A percentile compares a stretch with the other conserved stretches of the same genome.
Evolutionary conservation across 2,888 invertebrate species (phyloP).

Genomic region (Isotomurus palustris): DNA sequence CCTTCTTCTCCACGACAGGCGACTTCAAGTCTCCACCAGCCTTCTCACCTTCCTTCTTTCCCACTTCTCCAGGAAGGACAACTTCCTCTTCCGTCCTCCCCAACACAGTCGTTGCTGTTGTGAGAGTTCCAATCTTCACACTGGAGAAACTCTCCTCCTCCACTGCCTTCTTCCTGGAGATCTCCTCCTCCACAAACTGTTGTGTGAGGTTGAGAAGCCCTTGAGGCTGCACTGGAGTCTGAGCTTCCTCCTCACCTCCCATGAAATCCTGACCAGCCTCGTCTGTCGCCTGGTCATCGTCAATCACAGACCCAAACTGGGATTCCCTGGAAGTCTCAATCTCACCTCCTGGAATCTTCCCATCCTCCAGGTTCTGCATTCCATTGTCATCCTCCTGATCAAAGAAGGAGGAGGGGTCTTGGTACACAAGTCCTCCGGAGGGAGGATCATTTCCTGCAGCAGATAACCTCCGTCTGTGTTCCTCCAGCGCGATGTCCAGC

Average conservation of each 20-base stretch:
- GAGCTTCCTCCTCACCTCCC: conserved; percentile 1
- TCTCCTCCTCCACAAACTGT: too few species aligned
- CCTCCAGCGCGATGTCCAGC: conserved; percentile 7
- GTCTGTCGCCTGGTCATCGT: conserved; percentile 27
- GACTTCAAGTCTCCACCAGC: too few species aligned
- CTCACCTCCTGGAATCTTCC: conserved; percentile 20
- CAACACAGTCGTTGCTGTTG: too few species aligned
- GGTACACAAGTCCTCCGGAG: not conserved
- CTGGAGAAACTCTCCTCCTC: too few species aligned
- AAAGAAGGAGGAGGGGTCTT: conserved; percentile 1
- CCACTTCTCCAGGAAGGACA: too few species aligned
- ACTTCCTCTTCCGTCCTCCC: too few species aligned
- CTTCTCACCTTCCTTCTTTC: not conserved
- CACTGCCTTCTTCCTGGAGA: too few species aligned
- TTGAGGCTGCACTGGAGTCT: conserved; percentile 1
- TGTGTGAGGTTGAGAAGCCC: too few species aligned
- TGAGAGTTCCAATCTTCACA: too few species aligned
- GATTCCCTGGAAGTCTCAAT: conserved; percentile 36
- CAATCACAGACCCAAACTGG: conserved; percentile 34
- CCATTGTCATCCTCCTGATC: conserved; percentile 20
- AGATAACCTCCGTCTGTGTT: conserved; percentile 9
- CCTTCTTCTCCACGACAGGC: too few species aligned
- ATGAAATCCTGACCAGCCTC: conserved; percentile 2
- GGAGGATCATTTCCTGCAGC: conserved; percentile 8
- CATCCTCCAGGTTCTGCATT: conserved; percentile 24